Conservation (phyloP, 2,797 vertebrate genomes). For the Todus mexicanus region DNA sequence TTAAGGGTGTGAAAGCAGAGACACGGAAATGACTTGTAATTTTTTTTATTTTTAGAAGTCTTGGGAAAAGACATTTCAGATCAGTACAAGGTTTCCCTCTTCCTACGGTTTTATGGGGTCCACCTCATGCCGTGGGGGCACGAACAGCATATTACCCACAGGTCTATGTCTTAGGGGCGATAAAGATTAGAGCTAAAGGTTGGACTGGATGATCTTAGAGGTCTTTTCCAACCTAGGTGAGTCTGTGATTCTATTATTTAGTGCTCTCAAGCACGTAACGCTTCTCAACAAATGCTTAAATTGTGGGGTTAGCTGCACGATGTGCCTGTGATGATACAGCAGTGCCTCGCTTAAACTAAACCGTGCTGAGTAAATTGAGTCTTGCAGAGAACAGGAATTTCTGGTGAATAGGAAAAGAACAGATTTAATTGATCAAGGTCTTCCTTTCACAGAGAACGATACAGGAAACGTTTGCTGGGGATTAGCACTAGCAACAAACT, state of each 20-base stretch:
- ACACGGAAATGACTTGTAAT: background rate
- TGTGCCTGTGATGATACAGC: background rate
- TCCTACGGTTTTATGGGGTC: background rate
- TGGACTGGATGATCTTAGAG: no score
- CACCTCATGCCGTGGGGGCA: background rate
- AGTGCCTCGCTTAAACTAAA: background rate
- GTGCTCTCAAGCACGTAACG: accelerated
- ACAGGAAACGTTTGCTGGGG: background rate
- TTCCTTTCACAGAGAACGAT: background rate
- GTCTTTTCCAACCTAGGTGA: no score
- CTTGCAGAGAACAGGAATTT: background rate
- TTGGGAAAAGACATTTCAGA: background rate
- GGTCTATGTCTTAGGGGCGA: no score
- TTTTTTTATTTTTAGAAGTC: background rate
- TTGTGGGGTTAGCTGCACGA: background rate
- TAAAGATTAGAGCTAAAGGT: no score
- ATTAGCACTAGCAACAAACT: background rate
- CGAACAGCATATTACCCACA: background rate
- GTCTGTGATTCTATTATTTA: background rate
- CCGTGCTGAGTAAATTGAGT: accelerated
- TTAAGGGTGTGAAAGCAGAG: constrained; percentile 24
- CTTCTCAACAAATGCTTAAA: background rate
- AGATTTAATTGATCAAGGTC: background rate
- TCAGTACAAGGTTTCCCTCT: background rate
- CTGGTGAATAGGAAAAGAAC: accelerated